A percentile compares a stretch with the other conserved stretches of the same genome.
Conservation (phyloP, 2,797 vertebrate species). For the Myioborus melanocephalus region DNA sequence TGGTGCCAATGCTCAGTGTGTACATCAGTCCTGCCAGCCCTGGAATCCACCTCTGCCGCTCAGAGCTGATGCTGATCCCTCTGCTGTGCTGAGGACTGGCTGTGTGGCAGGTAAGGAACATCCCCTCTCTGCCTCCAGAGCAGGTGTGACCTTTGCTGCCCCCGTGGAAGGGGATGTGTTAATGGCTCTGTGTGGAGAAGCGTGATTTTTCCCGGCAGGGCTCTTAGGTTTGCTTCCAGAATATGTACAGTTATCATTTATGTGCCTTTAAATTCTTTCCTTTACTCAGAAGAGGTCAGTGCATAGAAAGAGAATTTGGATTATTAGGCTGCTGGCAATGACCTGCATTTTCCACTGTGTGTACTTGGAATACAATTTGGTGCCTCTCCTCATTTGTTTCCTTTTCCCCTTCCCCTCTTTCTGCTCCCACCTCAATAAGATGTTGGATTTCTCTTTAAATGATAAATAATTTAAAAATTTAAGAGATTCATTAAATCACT, state of each 20-base stretch:
- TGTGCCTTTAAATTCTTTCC: conserved; percentile 20
- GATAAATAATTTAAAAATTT: background rate
- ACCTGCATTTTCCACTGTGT: conserved; percentile 28
- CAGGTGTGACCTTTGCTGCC: background rate
- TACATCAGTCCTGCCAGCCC: background rate
- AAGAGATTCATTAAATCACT: background rate
- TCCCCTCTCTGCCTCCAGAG: background rate
- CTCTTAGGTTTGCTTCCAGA: background rate
- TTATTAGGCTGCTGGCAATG: conserved; percentile 20
- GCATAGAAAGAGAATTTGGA: conserved; percentile 2
- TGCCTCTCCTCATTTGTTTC: background rate
- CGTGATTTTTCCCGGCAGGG: background rate
- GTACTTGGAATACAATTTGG: background rate
- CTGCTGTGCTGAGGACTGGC: background rate
- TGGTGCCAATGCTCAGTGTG: fast-evolving
- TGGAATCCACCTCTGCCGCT: background rate
- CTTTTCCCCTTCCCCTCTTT: background rate
- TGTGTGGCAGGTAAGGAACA: background rate
- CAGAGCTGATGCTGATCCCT: background rate
- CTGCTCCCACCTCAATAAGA: background rate
- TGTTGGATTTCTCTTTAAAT: background rate
- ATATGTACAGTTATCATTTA: background rate
- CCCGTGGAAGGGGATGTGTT: background rate
- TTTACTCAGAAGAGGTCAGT: conserved; percentile 32
- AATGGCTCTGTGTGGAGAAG: background rate